These are phyloP conservation scores for Esperia sulphurella DNA, from an alignment of 2,888 invertebrate genomes.

Conservation along the genomic window DNA sequence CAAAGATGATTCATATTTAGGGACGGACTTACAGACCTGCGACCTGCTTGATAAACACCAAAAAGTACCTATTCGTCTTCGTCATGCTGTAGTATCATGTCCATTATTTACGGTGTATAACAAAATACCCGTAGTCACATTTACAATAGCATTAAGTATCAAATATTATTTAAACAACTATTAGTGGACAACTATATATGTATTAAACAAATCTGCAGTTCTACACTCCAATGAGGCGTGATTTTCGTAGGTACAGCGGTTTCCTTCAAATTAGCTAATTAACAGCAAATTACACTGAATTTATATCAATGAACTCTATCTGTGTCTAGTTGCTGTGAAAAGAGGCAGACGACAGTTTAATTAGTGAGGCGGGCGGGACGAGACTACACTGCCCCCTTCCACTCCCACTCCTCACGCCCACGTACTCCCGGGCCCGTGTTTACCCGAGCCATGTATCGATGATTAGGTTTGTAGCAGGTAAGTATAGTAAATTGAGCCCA, in stretches of 20 bases:
- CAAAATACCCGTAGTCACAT: no score
- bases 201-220: no score
- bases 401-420: constrained; percentile 5
- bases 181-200: no score
- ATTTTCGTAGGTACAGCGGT: not conserved
- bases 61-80: no score
- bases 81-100: no score
- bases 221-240: not conserved
- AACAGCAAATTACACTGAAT: constrained; percentile 12
- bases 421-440: constrained; percentile 5
- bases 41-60: no score
- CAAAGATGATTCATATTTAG: no score
- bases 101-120: no score
- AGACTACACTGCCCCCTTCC: not conserved
- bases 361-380: constrained; percentile 23
- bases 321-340: constrained; percentile 19
- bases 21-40: no score
- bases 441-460: constrained; percentile 13
- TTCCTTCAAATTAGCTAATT: not conserved
- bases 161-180: no score
- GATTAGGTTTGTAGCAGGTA: constrained; percentile 8
- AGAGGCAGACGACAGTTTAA: constrained; percentile 36
- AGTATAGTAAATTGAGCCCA: constrained; percentile 3
- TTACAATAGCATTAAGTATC: no score
- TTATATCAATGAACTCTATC: constrained; percentile 27